Evolutionary conservation across 1,140 invertebrate genomes (phyloP), one percentile per base, ranked within the genome.

Genomic region (Polyergus mexicanus): DNA sequence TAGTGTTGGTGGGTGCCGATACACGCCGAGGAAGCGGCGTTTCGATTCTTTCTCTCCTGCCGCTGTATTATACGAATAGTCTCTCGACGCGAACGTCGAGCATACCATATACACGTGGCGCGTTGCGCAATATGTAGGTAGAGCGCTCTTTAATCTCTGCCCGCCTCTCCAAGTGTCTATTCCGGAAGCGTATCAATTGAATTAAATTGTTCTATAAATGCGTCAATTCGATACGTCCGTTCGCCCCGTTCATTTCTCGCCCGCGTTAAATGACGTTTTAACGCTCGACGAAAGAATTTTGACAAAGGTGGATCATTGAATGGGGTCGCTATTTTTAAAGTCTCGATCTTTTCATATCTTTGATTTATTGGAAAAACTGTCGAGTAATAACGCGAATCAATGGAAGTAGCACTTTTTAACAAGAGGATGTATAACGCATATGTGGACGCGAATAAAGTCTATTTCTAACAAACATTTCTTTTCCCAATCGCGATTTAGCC

Each of bases 171-270:
- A 35, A 44, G 38, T 51, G 47, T 72, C 54, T 47, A 83, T 72
- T 60, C 66, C 54, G 68, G 41, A 60, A 60, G 78, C 68, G 38
- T 83, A 62, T 74, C 78, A 44, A 83, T 83, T 74, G 51, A 72
- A 72, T 47, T 72, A 60, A 81, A 81, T 44, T 54, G 78, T 74
- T 16, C 66, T 32, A 28, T n/a, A 83, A 60, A 74, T 35, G 54
- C 68, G 38, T 74, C 38, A 35, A 72, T 60, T 58, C 51, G 51
- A 58, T 60, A 72, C 66, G 54, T 44, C 51, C 51, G 66, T 41
- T 10, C n/a, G n/a, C 44, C 3, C 25, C 38, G 38, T 11, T 58
- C 3, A 41, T 22, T 13, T 6, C 13, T 28, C 44, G 13, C 8
- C n/a, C n/a, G 0, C n/a, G 22, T 35, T 38, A 56, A 54, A 56